Evolutionary conservation across 2,888 invertebrate genomes (phyloP), one percentile per base, ranked within the genome.

Genomic region (Nemapogon koenigi): DNA sequence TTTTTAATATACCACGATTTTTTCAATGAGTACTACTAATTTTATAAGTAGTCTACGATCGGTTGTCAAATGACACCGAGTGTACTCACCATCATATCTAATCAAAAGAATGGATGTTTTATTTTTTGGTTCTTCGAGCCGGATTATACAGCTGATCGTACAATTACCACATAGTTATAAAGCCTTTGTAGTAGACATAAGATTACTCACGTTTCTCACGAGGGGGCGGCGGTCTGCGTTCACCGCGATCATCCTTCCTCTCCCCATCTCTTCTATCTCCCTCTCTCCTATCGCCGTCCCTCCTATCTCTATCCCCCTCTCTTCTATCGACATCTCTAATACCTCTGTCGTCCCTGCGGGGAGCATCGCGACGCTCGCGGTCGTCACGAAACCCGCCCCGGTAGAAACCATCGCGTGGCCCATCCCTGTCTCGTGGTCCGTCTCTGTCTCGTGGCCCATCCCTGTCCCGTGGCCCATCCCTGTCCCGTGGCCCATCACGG

Each of bases 191-290:
- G 10, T 6, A 22, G 10, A 10, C 22, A 22, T 10, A 46, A 17
- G 26, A 4, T 13, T 3, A 59, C 62, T 66, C 43, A 78, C 76
- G 70, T 59, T 76, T 79, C 1, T 81, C 81, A 2, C 79, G 69
- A 3, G 63, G 59, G 27, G 62, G 62, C 40, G 65, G 62, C 32
- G 64, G 65, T 40, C 64, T 71, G 40, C 49, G 51, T 11, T 53
- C 43, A 38, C 38, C 43, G 16, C 42, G 49, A 0, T 68, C 64
- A 28, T 49, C 49, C 13, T 49, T 43, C 3, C 46, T n/a, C 2
- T 41, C 45, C 3, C 30, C 42, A 48, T 56, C 65, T 3, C 70
- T 63, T 48, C 55, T 55, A 67, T 67, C 57, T 7, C 68, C 69
- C 18, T 67, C 67, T 22, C 73, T 59, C 38, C 69, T 62, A 1